Base-by-base conservation (phyloP, 2,113 vertebrate species). In the Perca flavescens region DNA sequence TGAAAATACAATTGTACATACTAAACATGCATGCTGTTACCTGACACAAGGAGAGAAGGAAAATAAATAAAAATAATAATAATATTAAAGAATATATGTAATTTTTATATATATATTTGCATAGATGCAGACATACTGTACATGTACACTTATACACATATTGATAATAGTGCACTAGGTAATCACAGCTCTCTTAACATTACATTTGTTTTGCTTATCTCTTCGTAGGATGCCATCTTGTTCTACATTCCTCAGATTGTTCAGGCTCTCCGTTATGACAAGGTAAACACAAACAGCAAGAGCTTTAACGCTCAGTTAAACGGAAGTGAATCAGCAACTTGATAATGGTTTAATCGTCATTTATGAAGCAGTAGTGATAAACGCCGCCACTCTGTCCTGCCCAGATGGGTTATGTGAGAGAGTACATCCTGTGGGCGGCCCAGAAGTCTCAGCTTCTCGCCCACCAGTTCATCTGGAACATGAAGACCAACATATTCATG, bases 401-500 rank as follows among this genome's bases (percentile, higher is more conserved):
- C 53, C 92, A 99, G 98, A 99, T 99, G 98, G 98, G 98, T 64
- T 99, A 99, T 0, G 98, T 99, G 49, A 95, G 98, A 11, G 98
- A 99, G 86, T 99, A 99, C 90, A 99, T 99, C 89, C 94, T 99
- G 71, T 99, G 98, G 97, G 98, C 98, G 0, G 98, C 98, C 0
- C 95, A 98, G 90, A 98, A 96, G 91, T 99, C 98, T 49, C 98
- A 99, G 95, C 97, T 99, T 1, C 94, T 99, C 83, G 98, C 98
- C 9, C 98, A 99, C 83, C 98, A 99, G 36, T 99, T 99, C 90
- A 99, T 99, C 92, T 99, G 98, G 98, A 99, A 99, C 93, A 99
- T 99, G 98, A 99, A 99, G 92, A 99, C 98, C 34, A 99, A 99
- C 94, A 97, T 99, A 92, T 99, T 93, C 91, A 57, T 98, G 88